Percentiles rank a stretch among this genome's conserved stretches.
Conservation (phyloP, 2,113 vertebrate genomes). For the Haemorhous mexicanus region DNA sequence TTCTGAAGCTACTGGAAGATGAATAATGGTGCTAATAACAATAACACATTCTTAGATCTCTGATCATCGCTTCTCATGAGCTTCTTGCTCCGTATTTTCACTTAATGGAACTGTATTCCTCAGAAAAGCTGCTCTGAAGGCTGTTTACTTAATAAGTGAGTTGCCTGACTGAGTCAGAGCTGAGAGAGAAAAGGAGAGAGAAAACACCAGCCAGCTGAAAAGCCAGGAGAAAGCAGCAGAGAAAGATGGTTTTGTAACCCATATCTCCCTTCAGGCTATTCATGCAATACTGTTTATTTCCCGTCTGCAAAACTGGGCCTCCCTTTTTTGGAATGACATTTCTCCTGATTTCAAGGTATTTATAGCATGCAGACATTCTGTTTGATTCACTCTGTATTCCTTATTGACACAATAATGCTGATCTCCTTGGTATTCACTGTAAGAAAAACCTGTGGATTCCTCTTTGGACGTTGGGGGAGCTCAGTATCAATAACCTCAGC, state of each 20-base stretch:
- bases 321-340: background rate
- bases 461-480: background rate
- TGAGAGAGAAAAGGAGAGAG: background rate
- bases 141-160: slow-evolving; percentile 33
- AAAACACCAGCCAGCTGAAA: background rate
- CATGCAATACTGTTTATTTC: slow-evolving; percentile 4
- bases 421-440: background rate
- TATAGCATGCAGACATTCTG: background rate
- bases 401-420: background rate
- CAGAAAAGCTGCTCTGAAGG: background rate
- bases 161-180: background rate
- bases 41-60: slow-evolving; percentile 26
- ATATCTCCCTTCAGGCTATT: slow-evolving; percentile 3
- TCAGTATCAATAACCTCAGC: background rate
- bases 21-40: slow-evolving; percentile 49
- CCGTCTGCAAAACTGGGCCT: background rate
- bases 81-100: background rate
- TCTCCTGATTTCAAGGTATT: slow-evolving; percentile 41
- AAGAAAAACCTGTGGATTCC: background rate
- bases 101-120: background rate
- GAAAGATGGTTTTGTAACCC: background rate
- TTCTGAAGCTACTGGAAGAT: slow-evolving; percentile 20
- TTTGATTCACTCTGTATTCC: background rate
- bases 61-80: background rate
- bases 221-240: background rate